Evolutionary conservation across 1,140 invertebrate genomes (phyloP), one percentile per base, ranked within the genome.

Genomic region (Penaeus indicus): DNA sequence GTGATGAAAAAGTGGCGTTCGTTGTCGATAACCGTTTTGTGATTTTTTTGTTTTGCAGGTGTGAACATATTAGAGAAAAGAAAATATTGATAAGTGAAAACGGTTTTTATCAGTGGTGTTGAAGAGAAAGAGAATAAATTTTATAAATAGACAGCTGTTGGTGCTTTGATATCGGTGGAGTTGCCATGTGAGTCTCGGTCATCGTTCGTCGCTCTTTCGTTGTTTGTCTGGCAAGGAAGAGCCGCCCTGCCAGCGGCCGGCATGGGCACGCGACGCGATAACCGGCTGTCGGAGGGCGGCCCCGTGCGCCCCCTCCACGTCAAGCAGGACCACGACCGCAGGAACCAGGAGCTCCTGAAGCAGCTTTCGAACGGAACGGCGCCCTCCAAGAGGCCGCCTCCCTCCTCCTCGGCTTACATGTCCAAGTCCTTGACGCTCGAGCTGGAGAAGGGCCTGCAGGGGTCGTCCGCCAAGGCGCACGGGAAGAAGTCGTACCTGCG

Each of bases 291-390:
- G 3, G 16, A n/a, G 83, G 72, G n/a, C 54, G 27, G 18, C 54
- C 42, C 80, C 64, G 38, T 38, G 13, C 61, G 42, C 38, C 47
- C 27, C 27, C 27, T 25, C 42, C 60, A 72, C 81, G 64, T 63
- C 85, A 87, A 88, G 69, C 64, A 67, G 38, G 67, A 72, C 69
- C 63, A 88, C 54, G 86, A 88, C 22, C 42, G 81, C 13, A 80
- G 81, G 47, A 88, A 88, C 80, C 86, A 88, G 21, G 86, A 88
- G 80, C 86, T 88, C n/a, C 38, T 84, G 16, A 86, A 86, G n/a
- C 85, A 38, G 5, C 75, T 86, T 3, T 60, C 84, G 38, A 54
- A n/a, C 47, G 72, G 63, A 21, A 25, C 62, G 62, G 19, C 75
- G 2, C 21, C 60, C 27, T 16, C 25, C 21, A 63, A 61, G 60